Conservation (phyloP, 2,113 vertebrate species). For the Columba janthina region DNA sequence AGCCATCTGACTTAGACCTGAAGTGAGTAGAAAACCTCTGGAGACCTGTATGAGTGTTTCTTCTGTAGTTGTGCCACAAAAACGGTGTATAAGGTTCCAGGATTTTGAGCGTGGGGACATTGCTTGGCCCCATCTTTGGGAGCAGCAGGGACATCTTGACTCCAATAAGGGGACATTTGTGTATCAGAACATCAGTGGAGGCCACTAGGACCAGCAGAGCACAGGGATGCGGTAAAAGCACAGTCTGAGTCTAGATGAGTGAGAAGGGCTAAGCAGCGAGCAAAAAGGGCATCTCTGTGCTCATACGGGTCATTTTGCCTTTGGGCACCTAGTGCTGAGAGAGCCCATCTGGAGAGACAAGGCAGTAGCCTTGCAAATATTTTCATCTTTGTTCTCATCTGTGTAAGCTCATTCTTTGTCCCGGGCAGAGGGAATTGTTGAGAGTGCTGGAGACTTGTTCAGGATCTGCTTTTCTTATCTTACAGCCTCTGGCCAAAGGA, state of each 20-base stretch:
- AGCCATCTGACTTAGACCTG: background rate
- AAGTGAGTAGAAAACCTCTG: background rate
- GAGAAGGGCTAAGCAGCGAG: background rate
- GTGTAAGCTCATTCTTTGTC: fast-evolving
- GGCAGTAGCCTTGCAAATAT: background rate
- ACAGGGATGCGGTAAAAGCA: background rate
- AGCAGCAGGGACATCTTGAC: background rate
- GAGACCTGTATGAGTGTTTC: background rate
- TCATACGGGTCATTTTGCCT: background rate
- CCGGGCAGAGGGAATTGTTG: background rate
- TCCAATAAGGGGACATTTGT: background rate
- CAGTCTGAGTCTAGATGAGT: background rate
- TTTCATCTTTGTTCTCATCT: background rate
- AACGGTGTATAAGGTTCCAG: background rate
- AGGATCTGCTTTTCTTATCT: background rate
- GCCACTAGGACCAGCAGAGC: background rate
- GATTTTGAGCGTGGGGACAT: background rate
- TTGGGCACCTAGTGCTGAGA: background rate
- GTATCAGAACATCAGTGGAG: background rate
- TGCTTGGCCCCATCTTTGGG: background rate
- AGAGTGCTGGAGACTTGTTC: background rate
- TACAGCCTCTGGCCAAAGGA: slow-evolving; percentile 88
- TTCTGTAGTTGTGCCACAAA: background rate
- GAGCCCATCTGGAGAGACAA: background rate
- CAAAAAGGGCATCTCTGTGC: background rate